Evolutionary conservation across 1,140 invertebrate genomes (phyloP).

Genomic region (Drosophila busckii): DNA sequence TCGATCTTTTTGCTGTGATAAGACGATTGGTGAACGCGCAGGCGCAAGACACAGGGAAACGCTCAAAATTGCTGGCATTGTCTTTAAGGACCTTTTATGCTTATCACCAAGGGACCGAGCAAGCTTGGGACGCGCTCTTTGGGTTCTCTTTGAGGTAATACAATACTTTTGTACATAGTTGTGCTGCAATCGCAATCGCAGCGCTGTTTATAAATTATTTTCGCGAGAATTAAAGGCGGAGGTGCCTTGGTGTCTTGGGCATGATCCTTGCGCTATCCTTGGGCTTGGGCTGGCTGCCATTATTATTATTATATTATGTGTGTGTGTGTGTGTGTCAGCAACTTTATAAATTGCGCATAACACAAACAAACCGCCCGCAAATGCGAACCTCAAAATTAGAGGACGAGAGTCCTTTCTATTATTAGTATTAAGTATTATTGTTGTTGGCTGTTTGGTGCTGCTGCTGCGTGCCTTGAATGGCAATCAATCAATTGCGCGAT

Average conservation of each 20-base stretch:
- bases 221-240: conserved; percentile 70
- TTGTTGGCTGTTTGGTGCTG: conserved; percentile 47
- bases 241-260: conserved; percentile 51
- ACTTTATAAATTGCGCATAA: conserved; percentile 70
- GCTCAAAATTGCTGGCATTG: conserved; percentile 28
- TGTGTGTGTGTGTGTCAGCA: too few relatives aligned
- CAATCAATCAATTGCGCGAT: conserved; percentile 60
- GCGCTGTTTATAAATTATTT: conserved; percentile 63
- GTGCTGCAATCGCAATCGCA: conserved; percentile 8
- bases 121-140: conserved; percentile 30
- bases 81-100: conserved; percentile 52
- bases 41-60: conserved; percentile 51
- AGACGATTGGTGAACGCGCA: conserved; percentile 36
- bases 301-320: too few relatives aligned
- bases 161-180: conserved; percentile 47
- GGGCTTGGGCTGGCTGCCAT: conserved; percentile 30
- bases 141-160: conserved; percentile 33
- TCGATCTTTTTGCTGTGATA: conserved; percentile 58
- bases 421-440: conserved; percentile 8
- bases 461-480: conserved; percentile 37
- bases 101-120: conserved; percentile 44
- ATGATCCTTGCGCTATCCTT: conserved; percentile 29
- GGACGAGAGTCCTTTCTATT: not conserved
- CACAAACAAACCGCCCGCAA: conserved; percentile 71
- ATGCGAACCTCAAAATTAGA: conserved; percentile 8